Percentiles rank a stretch among this genome's conserved stretches.
Evolutionary conservation across 2,888 invertebrate genomes (phyloP).

Genomic region (Apotomis betuletana): DNA sequence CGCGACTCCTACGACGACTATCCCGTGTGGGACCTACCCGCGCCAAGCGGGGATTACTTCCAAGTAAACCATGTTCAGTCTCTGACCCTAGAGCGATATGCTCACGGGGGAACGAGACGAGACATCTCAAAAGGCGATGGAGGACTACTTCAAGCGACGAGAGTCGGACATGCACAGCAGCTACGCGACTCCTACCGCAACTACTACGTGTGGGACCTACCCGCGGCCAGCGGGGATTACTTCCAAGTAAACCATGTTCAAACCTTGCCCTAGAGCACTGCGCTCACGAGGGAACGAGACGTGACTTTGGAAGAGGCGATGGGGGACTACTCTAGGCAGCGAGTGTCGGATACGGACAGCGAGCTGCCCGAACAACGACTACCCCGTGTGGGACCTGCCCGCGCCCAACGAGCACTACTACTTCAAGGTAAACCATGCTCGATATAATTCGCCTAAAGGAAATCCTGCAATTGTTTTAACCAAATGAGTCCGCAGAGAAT

Average conservation of each 20-base stretch:
- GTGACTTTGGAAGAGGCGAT: conserved; percentile 69
- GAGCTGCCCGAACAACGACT: conserved; percentile 66
- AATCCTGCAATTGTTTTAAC: too few species aligned
- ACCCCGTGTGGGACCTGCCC: conserved; percentile 58
- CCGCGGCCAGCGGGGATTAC: conserved; percentile 57
- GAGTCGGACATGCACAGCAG: conserved; percentile 65
- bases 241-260: conserved; percentile 55
- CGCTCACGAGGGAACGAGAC: conserved; percentile 46
- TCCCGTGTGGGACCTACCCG: conserved; percentile 58
- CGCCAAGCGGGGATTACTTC: conserved; percentile 56
- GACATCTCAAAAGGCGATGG: conserved; percentile 71
- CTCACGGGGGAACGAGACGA: conserved; percentile 49
- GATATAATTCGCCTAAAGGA: too few species aligned
- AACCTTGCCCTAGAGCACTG: too few species aligned
- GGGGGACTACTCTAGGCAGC: conserved; percentile 69
- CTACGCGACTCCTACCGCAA: conserved; percentile 62
- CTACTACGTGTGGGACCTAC: conserved; percentile 58
- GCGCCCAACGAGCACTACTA: conserved; percentile 60
- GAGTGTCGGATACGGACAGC: conserved; percentile 65
- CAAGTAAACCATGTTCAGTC: conserved; percentile 52
- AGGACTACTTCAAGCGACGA: conserved; percentile 67
- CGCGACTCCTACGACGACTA: conserved; percentile 64
- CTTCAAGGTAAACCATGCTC: conserved; percentile 55
- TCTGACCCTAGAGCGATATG: too few species aligned
- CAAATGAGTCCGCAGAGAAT: too few species aligned